phyloP scores from a whole-genome alignment of 2,888 invertebrate species.

The Pocota personata region DNA sequence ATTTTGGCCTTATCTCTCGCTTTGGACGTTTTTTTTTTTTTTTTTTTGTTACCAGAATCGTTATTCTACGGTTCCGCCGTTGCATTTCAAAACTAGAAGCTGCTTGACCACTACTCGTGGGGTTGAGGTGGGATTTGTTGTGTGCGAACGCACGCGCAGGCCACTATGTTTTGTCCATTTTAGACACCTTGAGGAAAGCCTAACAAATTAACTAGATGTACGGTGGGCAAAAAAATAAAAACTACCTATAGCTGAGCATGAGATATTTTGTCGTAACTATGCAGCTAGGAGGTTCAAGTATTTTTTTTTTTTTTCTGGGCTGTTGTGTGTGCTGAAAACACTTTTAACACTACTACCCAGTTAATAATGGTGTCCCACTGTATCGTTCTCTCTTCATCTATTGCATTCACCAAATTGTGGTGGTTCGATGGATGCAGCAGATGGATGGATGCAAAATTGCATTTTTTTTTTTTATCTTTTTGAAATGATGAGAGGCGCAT shows the following conservation, averaged over 20 bases:
- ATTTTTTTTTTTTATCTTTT: neutral
- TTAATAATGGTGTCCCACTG: conserved; percentile 18
- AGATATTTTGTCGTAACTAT: conserved; percentile 9
- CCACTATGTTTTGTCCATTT: neutral
- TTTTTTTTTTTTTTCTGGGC: too few relatives aligned
- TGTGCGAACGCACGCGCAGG: neutral
- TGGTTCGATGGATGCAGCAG: neutral
- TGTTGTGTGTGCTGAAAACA: conserved; percentile 9
- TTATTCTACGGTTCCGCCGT: conserved; percentile 39
- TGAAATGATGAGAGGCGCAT: conserved; percentile 6
- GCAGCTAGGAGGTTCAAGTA: conserved; percentile 1
- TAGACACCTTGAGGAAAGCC: conserved; percentile 53
- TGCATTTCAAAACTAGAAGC: conserved; percentile 54
- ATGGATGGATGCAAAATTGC: conserved; percentile 31
- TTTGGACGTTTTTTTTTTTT: conserved; percentile 2
- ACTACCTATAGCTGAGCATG: neutral
- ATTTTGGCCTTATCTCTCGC: conserved; percentile 27
- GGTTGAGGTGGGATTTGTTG: conserved; percentile 4
- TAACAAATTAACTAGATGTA: conserved; percentile 27
- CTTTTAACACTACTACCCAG: conserved; percentile 17
- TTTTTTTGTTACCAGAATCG: neutral
- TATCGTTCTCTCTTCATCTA: conserved; percentile 2
- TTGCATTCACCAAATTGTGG: neutral
- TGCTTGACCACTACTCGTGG: conserved; percentile 37
- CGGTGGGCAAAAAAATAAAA: neutral